These are phyloP conservation scores for Cladorhizidae sp. DNA, from an alignment of 37 sponge, comb jelly and placozoan genomes.

Conservation along the genomic window DNA sequence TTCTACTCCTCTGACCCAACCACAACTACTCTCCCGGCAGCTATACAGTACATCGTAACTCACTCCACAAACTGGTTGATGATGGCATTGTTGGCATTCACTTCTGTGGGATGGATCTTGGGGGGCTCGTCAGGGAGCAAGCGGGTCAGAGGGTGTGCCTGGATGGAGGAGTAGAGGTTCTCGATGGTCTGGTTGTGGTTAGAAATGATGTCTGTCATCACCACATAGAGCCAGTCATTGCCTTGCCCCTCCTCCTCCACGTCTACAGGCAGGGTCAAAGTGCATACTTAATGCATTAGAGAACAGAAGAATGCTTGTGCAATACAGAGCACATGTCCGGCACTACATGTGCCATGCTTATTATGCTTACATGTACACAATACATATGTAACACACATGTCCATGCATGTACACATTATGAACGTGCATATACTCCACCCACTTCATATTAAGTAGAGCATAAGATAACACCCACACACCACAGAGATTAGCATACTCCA, in stretches of 20 bases:
- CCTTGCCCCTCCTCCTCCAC: constrained; percentile 57
- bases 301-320: too few species aligned
- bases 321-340: too few species aligned
- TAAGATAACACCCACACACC: too few species aligned
- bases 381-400: too few species aligned
- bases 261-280: constrained; percentile 8
- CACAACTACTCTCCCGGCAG: too few species aligned
- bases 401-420: too few species aligned
- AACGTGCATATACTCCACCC: too few species aligned
- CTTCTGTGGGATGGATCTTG: constrained; percentile 35
- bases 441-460: too few species aligned
- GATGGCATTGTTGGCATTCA: constrained; percentile 26
- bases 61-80: constrained; percentile 33
- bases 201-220: constrained; percentile 64
- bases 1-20: too few species aligned
- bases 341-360: too few species aligned
- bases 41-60: neutral
- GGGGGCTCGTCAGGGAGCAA: constrained; percentile 58
- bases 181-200: constrained; percentile 54
- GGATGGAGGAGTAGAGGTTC: constrained; percentile 21
- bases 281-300: neutral
- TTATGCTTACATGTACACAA: too few species aligned
- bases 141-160: constrained; percentile 16
- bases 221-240: constrained; percentile 79
- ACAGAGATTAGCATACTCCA: too few species aligned